Base-by-base conservation (phyloP, 2,113 vertebrate species). In the Indicator indicator region DNA sequence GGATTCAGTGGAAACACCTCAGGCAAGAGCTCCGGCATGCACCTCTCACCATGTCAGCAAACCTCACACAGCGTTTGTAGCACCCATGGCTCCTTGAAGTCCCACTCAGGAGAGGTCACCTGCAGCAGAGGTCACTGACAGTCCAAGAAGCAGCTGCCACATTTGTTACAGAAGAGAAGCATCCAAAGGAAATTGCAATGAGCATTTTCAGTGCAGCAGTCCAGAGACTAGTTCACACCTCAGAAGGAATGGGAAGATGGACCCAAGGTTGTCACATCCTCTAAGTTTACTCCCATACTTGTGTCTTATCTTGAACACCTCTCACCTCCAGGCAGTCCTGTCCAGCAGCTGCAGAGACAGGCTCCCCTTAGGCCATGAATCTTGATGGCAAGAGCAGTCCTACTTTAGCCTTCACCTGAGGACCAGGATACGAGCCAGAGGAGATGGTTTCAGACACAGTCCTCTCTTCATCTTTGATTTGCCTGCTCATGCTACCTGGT, bases 1-100 rank as follows among this genome's bases (percentile, higher is more conserved):
- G 1, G 2, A 70, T 32, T 63, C 11, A 26, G 36, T 11, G 52
- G 54, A 44, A 76, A 55, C n/a, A 48, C 28, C 32, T 46, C 1
- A 2, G 33, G 71, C 3, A 1, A 70, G 56, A 54, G 36, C 28
- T 76, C 20, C 0, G 3, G 77, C 1, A 0, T 21, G 33, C 24
- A 24, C 6, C 3, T 44, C 42, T 44, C 42, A 44, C 42, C 42
- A 16, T 44, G 42, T 44, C 42, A 44, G 42, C 42, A 44, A 44
- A 44, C 42, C 16, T 44, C 16, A 7, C 42, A 44, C 42, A 44
- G 42, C 42, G 16, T 44, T 44, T 44, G 42, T 17, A 33, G 72
- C 21, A 78, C 9, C 23, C 28, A n/a, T 1, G 2, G 68, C 9
- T 86, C 46, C 55, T 27, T 3, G 7, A 55, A 24, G 36, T 33